These are phyloP conservation scores for Cinclus mexicanus DNA, from an alignment of 2,113 vertebrate species.

Conservation along the genomic window DNA sequence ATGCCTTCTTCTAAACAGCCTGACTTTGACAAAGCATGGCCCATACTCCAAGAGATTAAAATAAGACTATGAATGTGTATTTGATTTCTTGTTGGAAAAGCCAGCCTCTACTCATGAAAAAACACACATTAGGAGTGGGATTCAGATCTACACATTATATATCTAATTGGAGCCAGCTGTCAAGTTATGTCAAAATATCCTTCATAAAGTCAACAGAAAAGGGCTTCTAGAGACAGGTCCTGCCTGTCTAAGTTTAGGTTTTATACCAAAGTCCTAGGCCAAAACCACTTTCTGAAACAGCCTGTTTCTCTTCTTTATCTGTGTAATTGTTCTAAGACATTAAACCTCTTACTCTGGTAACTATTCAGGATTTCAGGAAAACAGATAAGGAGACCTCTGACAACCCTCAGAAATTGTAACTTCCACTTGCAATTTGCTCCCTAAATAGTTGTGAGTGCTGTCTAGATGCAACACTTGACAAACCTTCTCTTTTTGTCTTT, in stretches of 20 bases:
- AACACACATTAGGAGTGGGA: neutral
- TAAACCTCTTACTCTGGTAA: fast-evolving
- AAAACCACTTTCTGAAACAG: neutral
- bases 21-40: neutral
- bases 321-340: neutral
- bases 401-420: neutral
- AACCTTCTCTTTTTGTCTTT: neutral
- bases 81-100: neutral
- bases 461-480: neutral
- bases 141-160: neutral
- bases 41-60: neutral
- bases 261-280: neutral
- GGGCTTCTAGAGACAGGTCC: neutral
- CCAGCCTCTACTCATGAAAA: neutral
- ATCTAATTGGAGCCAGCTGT: neutral
- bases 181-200: neutral
- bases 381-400: neutral
- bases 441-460: neutral
- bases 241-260: neutral
- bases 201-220: neutral
- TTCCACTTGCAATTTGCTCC: neutral
- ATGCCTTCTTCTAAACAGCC: neutral
- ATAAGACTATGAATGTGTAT: neutral
- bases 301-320: neutral
- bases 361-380: neutral